A percentile compares a stretch with the other conserved stretches of the same genome.
These are phyloP conservation scores for Actinemys pallida DNA, from an alignment of 2,113 vertebrate genomes.

Conservation along the genomic window DNA sequence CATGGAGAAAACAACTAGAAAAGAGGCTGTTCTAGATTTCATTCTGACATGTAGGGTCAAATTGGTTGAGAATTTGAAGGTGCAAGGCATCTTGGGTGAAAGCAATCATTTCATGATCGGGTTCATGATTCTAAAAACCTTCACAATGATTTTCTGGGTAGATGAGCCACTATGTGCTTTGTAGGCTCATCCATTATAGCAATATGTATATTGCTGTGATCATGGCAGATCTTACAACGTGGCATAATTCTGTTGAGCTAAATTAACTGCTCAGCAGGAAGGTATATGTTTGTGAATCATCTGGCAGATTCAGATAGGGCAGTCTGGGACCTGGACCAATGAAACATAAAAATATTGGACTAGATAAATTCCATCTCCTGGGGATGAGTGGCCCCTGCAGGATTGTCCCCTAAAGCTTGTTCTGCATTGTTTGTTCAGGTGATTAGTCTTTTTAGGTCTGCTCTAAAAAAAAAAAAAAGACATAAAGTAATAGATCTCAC, in stretches of 20 bases:
- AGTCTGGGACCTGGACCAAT: neutral
- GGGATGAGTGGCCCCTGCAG: neutral
- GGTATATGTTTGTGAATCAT: neutral
- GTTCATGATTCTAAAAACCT: too few species aligned
- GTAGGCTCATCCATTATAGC: neutral
- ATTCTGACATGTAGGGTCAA: too few species aligned
- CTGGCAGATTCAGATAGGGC: neutral
- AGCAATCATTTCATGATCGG: too few species aligned
- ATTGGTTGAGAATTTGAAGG: too few species aligned
- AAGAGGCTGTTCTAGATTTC: too few species aligned
- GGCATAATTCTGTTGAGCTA: neutral
- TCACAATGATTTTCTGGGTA: neutral
- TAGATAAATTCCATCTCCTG: neutral
- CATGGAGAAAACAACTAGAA: too few species aligned
- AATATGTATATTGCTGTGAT: neutral
- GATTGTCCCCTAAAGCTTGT: neutral
- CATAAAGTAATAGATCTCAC: neutral
- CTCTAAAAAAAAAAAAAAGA: neutral
- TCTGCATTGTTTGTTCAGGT: neutral
- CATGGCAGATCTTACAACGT: neutral
- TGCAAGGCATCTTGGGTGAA: too few species aligned
- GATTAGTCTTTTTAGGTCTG: neutral
- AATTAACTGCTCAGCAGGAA: neutral
- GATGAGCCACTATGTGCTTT: neutral
- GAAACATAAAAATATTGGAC: neutral